These are phyloP conservation scores for Eulemur macaco DNA, from an alignment of 2,113 vertebrate genomes.

Conservation along the genomic window DNA sequence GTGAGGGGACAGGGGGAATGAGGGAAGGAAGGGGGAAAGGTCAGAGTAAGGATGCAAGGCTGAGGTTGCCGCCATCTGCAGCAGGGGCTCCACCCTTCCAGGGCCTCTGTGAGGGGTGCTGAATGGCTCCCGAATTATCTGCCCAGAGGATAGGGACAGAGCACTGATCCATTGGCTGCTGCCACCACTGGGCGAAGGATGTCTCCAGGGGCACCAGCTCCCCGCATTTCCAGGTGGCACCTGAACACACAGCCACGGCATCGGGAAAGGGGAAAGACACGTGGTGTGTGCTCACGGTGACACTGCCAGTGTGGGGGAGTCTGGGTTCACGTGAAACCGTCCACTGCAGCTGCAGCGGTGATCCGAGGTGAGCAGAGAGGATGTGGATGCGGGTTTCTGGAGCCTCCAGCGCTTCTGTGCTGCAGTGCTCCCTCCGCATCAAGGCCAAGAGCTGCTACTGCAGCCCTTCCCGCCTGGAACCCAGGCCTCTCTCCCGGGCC, in stretches of 20 bases:
- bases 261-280: not conserved
- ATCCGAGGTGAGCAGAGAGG: accelerated
- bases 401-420: not conserved
- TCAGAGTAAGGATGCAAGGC: too few relatives aligned
- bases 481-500: not conserved
- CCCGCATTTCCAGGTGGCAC: not conserved
- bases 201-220: too few relatives aligned
- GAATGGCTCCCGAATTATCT: not conserved
- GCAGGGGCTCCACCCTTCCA: not conserved
- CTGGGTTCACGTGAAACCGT: not conserved
- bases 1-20: not conserved
- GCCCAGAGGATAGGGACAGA: not conserved
- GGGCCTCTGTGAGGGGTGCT: not conserved
- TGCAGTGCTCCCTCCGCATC: accelerated
- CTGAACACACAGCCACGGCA: not conserved
- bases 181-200: not conserved
- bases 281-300: not conserved
- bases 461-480: not conserved
- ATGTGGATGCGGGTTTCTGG: not conserved
- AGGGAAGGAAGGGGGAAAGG: not conserved
- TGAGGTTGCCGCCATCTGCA: not conserved
- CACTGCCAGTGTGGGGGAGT: too few relatives aligned
- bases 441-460: not conserved
- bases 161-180: not conserved
- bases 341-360: not conserved